Evolutionary conservation across 2,113 vertebrate species (phyloP).

Genomic region (Carassius carassius): DNA sequence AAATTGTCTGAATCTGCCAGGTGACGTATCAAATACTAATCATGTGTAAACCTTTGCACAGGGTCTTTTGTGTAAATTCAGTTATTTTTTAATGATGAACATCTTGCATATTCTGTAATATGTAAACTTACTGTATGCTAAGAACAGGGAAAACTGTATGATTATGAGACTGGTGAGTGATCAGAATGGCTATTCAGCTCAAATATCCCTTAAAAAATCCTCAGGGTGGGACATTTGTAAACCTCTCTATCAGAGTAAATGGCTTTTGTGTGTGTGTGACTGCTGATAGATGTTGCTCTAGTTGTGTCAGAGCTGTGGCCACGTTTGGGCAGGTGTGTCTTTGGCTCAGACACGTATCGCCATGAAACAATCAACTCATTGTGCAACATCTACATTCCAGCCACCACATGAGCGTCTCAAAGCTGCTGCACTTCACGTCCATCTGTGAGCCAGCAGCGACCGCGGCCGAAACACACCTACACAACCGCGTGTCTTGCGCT

Average conservation of each 20-base stretch:
- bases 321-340: constrained; percentile 84
- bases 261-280: constrained; percentile 62
- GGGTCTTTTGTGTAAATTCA: neutral
- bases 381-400: constrained; percentile 78
- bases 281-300: constrained; percentile 79
- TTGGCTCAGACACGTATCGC: constrained; percentile 74
- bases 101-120: too few relatives aligned
- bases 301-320: constrained; percentile 80
- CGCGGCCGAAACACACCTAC: neutral
- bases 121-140: neutral
- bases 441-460: constrained; percentile 20
- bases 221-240: constrained; percentile 32
- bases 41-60: neutral
- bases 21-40: neutral
- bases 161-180: neutral
- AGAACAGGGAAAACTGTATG: neutral
- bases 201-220: constrained; percentile 39
- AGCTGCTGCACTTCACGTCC: constrained; percentile 22
- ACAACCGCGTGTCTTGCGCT: neutral
- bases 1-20: neutral
- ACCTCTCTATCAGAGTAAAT: neutral
- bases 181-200: constrained; percentile 53
- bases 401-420: constrained; percentile 50
- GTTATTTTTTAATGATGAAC: neutral
- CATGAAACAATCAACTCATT: constrained; percentile 81